Percentiles rank a stretch among this genome's conserved stretches.
These are phyloP conservation scores for Bibio marci DNA, from an alignment of 2,888 invertebrate genomes.

Conservation along the genomic window DNA sequence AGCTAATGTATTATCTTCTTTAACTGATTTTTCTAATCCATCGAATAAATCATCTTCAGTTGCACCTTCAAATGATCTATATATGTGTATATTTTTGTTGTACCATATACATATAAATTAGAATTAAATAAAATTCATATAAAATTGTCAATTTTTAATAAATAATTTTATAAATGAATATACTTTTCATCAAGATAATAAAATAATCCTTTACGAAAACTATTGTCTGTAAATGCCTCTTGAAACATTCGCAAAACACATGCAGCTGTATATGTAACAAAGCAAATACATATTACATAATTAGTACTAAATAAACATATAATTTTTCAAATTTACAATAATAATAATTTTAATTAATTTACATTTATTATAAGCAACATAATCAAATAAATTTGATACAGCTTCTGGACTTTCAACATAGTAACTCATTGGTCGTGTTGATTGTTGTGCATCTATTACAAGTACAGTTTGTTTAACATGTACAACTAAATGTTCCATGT, in stretches of 20 bases:
- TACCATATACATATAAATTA: no score
- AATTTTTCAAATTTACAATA: neutral
- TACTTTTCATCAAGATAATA: constrained; percentile 29
- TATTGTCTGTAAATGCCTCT: constrained; percentile 30
- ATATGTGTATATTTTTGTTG: no score
- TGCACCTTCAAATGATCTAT: constrained; percentile 23
- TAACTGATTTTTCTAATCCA: constrained; percentile 16
- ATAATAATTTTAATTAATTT: constrained; percentile 39
- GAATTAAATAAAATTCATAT: no score
- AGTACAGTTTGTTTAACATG: constrained; percentile 57
- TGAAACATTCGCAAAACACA: constrained; percentile 41
- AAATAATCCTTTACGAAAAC: constrained; percentile 37
- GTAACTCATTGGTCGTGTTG: constrained; percentile 65
- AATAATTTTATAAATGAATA: no score
- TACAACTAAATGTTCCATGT: constrained; percentile 60
- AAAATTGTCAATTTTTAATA: no score
- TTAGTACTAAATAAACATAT: neutral
- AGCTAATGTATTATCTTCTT: constrained; percentile 12
- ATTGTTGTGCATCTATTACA: constrained; percentile 49
- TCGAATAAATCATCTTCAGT: constrained; percentile 22
- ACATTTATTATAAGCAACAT: constrained; percentile 79
- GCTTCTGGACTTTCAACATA: constrained; percentile 69
- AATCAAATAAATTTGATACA: constrained; percentile 65
- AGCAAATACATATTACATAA: neutral
- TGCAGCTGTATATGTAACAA: constrained; percentile 25